phyloP scores from a whole-genome alignment of 2,113 vertebrate species.

The Tetrax tetrax region DNA sequence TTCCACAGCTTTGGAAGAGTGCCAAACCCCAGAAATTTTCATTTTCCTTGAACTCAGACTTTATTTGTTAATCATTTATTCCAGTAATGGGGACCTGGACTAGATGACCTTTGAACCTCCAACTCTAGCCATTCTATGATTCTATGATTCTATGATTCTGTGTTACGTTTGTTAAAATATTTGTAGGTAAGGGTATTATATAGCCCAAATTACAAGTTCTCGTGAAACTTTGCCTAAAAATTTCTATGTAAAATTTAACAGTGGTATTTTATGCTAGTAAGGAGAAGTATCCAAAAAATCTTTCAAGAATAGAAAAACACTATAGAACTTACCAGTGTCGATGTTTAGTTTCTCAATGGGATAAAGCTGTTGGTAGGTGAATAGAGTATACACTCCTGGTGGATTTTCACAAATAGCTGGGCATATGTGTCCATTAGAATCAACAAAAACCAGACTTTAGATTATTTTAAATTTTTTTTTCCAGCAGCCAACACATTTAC shows the following conservation, averaged over 20 bases:
- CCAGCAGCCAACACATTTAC: neutral
- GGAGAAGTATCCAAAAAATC: neutral
- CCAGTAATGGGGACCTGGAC: neutral
- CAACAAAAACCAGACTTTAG: neutral
- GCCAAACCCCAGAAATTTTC: neutral
- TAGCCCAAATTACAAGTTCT: neutral
- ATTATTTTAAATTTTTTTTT: neutral
- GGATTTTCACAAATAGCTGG: neutral
- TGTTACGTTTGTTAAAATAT: neutral
- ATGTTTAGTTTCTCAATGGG: neutral
- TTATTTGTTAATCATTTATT: neutral
- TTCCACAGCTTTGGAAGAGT: neutral
- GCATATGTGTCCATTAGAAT: too few relatives aligned
- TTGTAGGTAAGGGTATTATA: neutral
- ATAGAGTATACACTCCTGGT: neutral
- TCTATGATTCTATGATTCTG: neutral
- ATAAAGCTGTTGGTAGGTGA: neutral
- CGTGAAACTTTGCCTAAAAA: neutral
- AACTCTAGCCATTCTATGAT: too few relatives aligned
- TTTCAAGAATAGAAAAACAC: neutral
- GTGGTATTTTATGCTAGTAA: neutral
- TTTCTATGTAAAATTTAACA: neutral
- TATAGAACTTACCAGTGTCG: fast-evolving
- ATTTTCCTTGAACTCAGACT: neutral
- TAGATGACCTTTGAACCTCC: too few relatives aligned